These are phyloP conservation scores for Apeltes quadracus DNA, from an alignment of 2,113 vertebrate genomes.

Conservation along the genomic window DNA sequence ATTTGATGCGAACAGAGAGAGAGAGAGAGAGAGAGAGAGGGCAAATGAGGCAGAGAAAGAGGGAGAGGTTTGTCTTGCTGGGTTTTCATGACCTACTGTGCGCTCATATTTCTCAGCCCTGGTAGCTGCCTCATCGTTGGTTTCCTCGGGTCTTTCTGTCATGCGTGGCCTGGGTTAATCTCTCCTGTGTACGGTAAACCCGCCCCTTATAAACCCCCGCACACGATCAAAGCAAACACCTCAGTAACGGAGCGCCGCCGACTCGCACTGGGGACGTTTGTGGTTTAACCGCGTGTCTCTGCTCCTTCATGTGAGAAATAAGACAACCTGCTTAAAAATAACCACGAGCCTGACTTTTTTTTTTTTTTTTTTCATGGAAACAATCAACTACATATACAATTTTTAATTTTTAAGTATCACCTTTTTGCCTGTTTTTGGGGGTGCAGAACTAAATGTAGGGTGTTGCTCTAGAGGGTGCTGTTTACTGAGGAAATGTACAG, in stretches of 20 bases:
- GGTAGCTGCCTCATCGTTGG: slow-evolving; percentile 59
- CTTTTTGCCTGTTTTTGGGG: slow-evolving; percentile 5
- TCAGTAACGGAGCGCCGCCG: slow-evolving; percentile 66
- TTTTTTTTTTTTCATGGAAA: neutral
- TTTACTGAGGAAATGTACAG: slow-evolving; percentile 63
- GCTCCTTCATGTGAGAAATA: slow-evolving; percentile 22
- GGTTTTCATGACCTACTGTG: slow-evolving; percentile 57
- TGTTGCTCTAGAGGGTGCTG: slow-evolving; percentile 77
- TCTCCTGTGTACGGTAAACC: slow-evolving; percentile 71
- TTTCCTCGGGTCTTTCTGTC: slow-evolving; percentile 52
- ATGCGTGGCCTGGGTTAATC: slow-evolving; percentile 68
- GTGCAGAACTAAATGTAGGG: slow-evolving; percentile 7
- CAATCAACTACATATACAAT: neutral
- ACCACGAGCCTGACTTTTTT: neutral
- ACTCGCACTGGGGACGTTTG: slow-evolving; percentile 56
- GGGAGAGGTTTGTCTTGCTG: slow-evolving; percentile 47
- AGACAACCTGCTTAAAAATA: slow-evolving; percentile 14
- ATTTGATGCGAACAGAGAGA: slow-evolving; percentile 49
- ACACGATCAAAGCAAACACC: slow-evolving; percentile 72
- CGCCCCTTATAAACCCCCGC: slow-evolving; percentile 65
- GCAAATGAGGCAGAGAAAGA: slow-evolving; percentile 6
- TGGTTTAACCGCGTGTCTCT: slow-evolving; percentile 28
- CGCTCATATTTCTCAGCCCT: slow-evolving; percentile 60
- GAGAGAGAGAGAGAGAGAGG: slow-evolving; percentile 17
- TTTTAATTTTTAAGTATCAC: neutral